A percentile compares a stretch with the other conserved stretches of the same genome.
phyloP scores from a whole-genome alignment of 2,113 vertebrate genomes.

The Takifugu bimaculatus region DNA sequence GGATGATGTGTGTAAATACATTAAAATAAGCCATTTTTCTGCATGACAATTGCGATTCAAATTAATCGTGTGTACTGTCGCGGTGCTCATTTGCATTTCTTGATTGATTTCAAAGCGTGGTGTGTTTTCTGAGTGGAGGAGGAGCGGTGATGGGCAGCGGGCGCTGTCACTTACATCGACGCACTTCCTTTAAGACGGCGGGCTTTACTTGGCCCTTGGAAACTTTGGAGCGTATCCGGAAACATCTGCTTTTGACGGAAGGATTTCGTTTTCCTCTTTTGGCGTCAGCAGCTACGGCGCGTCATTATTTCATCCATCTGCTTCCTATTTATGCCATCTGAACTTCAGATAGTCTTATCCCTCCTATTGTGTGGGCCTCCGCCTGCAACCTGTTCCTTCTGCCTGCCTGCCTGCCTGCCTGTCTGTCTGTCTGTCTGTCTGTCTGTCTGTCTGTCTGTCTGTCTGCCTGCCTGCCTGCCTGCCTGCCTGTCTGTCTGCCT shows the following conservation, averaged over 20 bases:
- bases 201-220: slow-evolving; percentile 13
- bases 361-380: background rate
- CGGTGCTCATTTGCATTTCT: slow-evolving; percentile 55
- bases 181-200: slow-evolving; percentile 29
- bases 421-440: slow-evolving; percentile 16
- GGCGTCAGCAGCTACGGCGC: slow-evolving; percentile 7
- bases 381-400: too few species aligned
- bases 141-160: slow-evolving; percentile 36
- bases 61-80: slow-evolving; percentile 57
- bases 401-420: slow-evolving; percentile 17
- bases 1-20: slow-evolving; percentile 32
- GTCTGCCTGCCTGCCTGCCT: slow-evolving; percentile 6
- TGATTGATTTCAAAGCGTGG: slow-evolving; percentile 52
- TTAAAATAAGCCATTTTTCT: slow-evolving; percentile 42
- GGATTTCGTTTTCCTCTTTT: background rate
- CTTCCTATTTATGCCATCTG: too few species aligned
- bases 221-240: slow-evolving; percentile 39
- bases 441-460: background rate
- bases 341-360: too few species aligned
- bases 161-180: slow-evolving; percentile 36
- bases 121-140: slow-evolving; percentile 17
- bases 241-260: slow-evolving; percentile 39
- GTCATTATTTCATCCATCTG: slow-evolving; percentile 5
- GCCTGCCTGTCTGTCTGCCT: slow-evolving; percentile 16
- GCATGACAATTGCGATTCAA: slow-evolving; percentile 42